These are phyloP conservation scores for Tortricodes alternella DNA, from an alignment of 2,888 invertebrate species.

Conservation along the genomic window DNA sequence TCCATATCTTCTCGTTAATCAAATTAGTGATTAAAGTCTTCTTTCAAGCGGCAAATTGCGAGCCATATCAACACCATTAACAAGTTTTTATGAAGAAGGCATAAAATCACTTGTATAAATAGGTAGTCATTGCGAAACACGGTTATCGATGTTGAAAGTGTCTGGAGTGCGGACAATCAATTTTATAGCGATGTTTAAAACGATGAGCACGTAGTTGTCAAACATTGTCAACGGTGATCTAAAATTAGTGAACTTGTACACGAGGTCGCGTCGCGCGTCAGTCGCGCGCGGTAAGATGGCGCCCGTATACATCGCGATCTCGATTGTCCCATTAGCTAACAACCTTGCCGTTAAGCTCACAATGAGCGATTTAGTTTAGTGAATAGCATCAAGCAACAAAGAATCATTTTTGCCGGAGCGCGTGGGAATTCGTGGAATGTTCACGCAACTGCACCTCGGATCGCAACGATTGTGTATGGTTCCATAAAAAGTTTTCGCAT, in stretches of 20 bases:
- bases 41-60: background rate
- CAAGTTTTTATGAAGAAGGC: background rate
- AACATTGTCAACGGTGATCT: constrained; percentile 60
- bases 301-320: constrained; percentile 57
- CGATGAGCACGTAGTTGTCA: constrained; percentile 15
- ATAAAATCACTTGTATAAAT: background rate
- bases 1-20: background rate
- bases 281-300: constrained; percentile 67
- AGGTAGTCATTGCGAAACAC: background rate
- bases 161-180: constrained; percentile 2
- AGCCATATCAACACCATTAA: background rate
- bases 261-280: constrained; percentile 64
- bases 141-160: background rate
- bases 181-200: constrained; percentile 11
- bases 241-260: constrained; percentile 67
- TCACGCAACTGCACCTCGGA: constrained; percentile 39
- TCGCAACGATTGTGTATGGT: constrained; percentile 5
- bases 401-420: constrained; percentile 40
- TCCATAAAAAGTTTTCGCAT: constrained; percentile 29
- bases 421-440: constrained; percentile 56
- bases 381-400: constrained; percentile 55
- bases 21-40: background rate
- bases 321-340: constrained; percentile 59
- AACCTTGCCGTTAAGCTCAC: constrained; percentile 67
- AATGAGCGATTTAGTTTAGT: constrained; percentile 56